Percentiles rank a stretch among this genome's conserved stretches.
These are phyloP conservation scores for Theretra japonica DNA, from an alignment of 2,888 invertebrate species.

Conservation along the genomic window DNA sequence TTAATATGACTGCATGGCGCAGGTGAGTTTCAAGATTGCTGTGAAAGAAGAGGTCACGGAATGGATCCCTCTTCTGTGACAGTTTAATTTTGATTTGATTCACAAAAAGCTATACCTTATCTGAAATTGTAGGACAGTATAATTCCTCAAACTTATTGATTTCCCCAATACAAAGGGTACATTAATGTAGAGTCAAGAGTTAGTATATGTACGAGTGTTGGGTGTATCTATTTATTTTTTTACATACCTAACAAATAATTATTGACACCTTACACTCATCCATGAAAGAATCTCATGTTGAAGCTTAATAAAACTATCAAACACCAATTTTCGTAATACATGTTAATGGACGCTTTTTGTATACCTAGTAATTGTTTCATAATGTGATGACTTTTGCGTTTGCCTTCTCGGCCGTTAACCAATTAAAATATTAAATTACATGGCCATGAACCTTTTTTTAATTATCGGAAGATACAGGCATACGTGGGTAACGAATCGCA, in stretches of 20 bases:
- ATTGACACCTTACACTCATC: constrained; percentile 18
- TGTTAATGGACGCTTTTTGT: constrained; percentile 48
- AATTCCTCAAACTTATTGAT: too few relatives aligned
- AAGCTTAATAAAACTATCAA: constrained; percentile 54
- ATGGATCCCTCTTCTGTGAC: too few relatives aligned
- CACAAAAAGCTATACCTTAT: too few relatives aligned
- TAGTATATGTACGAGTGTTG: too few relatives aligned
- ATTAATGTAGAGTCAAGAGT: too few relatives aligned
- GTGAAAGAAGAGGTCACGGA: too few relatives aligned
- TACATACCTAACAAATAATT: constrained; percentile 30
- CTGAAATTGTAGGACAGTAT: too few relatives aligned
- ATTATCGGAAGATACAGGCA: constrained; percentile 50
- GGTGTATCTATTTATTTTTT: neutral
- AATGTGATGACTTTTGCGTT: constrained; percentile 57
- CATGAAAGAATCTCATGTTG: constrained; percentile 49
- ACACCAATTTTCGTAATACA: constrained; percentile 61
- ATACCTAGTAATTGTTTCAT: constrained; percentile 71
- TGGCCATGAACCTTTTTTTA: constrained; percentile 71
- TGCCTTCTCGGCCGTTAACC: constrained; percentile 62
- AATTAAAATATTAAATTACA: constrained; percentile 65
- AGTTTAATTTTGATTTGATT: too few relatives aligned
- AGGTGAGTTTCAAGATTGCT: too few relatives aligned
- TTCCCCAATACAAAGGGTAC: too few relatives aligned
- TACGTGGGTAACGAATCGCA: constrained; percentile 52
- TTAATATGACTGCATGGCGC: too few relatives aligned